A percentile compares a stretch with the other conserved stretches of the same genome.
phyloP scores from a whole-genome alignment of 2,797 vertebrate species.

The Lerista edwardsae region DNA sequence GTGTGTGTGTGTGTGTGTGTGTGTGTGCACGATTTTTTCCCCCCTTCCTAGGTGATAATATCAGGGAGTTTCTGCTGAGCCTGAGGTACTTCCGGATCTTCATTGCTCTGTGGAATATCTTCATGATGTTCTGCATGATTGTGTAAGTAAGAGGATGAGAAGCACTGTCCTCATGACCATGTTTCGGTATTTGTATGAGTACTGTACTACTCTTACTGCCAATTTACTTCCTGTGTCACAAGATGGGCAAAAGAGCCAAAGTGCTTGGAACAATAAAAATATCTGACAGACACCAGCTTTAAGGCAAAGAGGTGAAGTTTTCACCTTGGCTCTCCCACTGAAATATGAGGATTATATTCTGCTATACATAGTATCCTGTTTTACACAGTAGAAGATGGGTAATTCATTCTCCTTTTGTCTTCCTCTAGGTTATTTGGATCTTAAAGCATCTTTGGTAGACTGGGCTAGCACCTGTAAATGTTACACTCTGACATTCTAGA shows the following conservation, averaged over 20 bases:
- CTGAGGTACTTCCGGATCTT: constrained; percentile 96
- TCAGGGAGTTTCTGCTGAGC: constrained; percentile 95
- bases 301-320: neutral
- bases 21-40: neutral
- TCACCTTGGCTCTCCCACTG: neutral
- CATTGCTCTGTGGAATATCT: constrained; percentile 97
- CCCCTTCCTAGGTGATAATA: constrained; percentile 88
- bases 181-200: neutral
- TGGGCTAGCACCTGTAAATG: neutral
- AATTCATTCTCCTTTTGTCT: constrained; percentile 22
- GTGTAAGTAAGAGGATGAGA: constrained; percentile 82
- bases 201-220: neutral
- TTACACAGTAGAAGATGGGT: neutral
- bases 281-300: neutral
- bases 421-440: constrained; percentile 79
- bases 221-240: fast-evolving
- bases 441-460: constrained; percentile 56
- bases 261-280: neutral
- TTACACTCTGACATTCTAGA: constrained; percentile 21
- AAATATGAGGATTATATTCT: neutral
- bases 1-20: too few species aligned
- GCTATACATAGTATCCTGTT: neutral
- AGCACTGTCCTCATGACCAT: fast-evolving
- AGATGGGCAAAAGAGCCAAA: neutral
- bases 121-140: constrained; percentile 99